Evolutionary conservation across 2,888 invertebrate genomes (phyloP), one percentile per base, ranked within the genome.

Genomic region (Drosophila diplacantha): DNA sequence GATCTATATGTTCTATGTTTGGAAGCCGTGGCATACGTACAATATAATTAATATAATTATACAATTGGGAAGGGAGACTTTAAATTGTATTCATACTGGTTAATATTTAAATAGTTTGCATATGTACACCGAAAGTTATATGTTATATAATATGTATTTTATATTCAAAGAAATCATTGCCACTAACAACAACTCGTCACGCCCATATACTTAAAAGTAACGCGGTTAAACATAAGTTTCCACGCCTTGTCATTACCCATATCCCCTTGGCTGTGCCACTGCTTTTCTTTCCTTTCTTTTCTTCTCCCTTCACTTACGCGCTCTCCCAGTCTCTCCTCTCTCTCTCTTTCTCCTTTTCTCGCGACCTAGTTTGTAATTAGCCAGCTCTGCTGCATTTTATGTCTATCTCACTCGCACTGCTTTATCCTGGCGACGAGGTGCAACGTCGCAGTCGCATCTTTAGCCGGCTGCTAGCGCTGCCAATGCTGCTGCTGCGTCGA

Each of bases 351-450:
- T 26, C 26, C 38, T 12, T 11, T 22, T 14, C 22, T 52, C 8
- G 12, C 35, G 26, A 38, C 55, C 52, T 32, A 16, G 52, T 53
- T 47, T 9, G 14, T 14, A 24, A 50, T 39, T 14, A 31, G 14
- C 18, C 26, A 44, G 53, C 31, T 22, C 54, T 51, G 54, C 53
- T 29, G 53, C 35, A 20, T 14, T 20, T 31, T 14, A 20, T 18
- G 7, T 12, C 7, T 12, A 16, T 22, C 14, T 58, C 35, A n/a
- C 59, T 44, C 18, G 14, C 31, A 14, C 18, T 8, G 8, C 14
- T 5, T 54, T 79, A 79, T 26, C 82, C 78, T n/a, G 83, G 83
- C 26, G 78, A 79, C 16, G 78, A 83, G 44, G 69, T 81, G 46
- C 67, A 73, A 32, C 78, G 83, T 35, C 76, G 71, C 35, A 79